These are phyloP conservation scores for Chelidonichthys spinosus DNA, from an alignment of 2,797 vertebrate genomes.

Conservation along the genomic window DNA sequence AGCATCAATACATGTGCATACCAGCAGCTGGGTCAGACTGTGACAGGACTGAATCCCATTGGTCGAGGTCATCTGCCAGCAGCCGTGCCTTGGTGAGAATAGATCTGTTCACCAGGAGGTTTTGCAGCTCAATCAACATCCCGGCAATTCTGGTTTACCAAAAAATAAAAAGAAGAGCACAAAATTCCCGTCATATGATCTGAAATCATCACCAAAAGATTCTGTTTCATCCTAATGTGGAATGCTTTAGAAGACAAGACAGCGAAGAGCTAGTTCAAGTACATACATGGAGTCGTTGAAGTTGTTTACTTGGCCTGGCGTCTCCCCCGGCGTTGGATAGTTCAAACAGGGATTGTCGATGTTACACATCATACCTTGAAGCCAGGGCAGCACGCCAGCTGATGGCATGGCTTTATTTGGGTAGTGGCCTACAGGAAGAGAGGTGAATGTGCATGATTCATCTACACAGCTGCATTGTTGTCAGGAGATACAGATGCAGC, in stretches of 20 bases:
- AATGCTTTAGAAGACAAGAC: not conserved
- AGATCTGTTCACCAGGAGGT: slow-evolving; percentile 68
- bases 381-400: slow-evolving; percentile 94
- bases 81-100: slow-evolving; percentile 65
- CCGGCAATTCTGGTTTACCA: slow-evolving; percentile 72
- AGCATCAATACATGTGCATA: slow-evolving; percentile 16
- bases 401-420: slow-evolving; percentile 99
- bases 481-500: not conserved
- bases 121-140: slow-evolving; percentile 81
- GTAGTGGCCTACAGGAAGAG: slow-evolving; percentile 89
- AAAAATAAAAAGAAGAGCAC: not conserved
- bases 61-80: slow-evolving; percentile 72
- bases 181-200: not conserved
- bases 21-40: slow-evolving; percentile 23
- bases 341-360: slow-evolving; percentile 93
- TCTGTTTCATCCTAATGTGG: not conserved
- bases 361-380: slow-evolving; percentile 97
- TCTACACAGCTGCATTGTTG: not conserved
- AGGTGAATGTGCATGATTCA: slow-evolving; percentile 10
- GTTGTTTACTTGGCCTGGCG: slow-evolving; percentile 95
- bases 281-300: slow-evolving; percentile 95
- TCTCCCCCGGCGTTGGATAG: slow-evolving; percentile 92
- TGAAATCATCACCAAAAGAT: not conserved
- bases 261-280: not conserved
- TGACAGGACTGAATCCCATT: slow-evolving; percentile 67